Base-by-base conservation (phyloP, 2,113 vertebrate species). In the Paradoxurus hermaphroditus region DNA sequence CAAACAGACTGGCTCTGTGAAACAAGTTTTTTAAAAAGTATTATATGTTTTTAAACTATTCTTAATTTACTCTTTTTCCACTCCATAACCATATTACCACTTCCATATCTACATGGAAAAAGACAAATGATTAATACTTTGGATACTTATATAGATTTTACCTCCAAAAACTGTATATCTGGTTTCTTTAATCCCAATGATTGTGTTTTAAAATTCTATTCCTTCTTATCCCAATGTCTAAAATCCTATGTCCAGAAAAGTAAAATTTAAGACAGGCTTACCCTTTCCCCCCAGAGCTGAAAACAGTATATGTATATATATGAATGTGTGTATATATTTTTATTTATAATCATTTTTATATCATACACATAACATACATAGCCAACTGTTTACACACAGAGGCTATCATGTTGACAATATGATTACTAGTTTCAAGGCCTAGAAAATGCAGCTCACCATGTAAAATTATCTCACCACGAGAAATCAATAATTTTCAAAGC, bases 401-500 rank as follows among this genome's bases (percentile, higher is more conserved):
- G 39, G 29, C 36, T 56, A 88, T 68, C 41, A 65, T 65, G 36
- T 31, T 56, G 53, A 87, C 56, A 75, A 49, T 25, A 89, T n/a
- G 46, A 77, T 39, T 65, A 92, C n/a, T 70, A 94, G 53, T 59
- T 79, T 90, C 59, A 90, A 96, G 68, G 82, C 93, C 91, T 94
- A 51, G 93, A 94, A 97, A 97, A 97, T 88, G 94, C 96, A 97
- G 97, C 95, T 98, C 79, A 98, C 93, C 93, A 91, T 49, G 21
- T 85, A 96, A 94, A 97, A 85, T 18, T 34, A 94, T 73, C 49
- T 96, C 86, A 97, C 67, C 90, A 96, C 81, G 62, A 98, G 97
- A 97, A 98, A 97, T 95, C 97, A 96, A 3, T 62, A 70, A 94
- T 94, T 95, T 97, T 98, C 98, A 98, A 98, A 98, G 96, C 96